Evolutionary conservation across 2,797 vertebrate genomes (phyloP).

Genomic region (Peromyscus aztecus): DNA sequence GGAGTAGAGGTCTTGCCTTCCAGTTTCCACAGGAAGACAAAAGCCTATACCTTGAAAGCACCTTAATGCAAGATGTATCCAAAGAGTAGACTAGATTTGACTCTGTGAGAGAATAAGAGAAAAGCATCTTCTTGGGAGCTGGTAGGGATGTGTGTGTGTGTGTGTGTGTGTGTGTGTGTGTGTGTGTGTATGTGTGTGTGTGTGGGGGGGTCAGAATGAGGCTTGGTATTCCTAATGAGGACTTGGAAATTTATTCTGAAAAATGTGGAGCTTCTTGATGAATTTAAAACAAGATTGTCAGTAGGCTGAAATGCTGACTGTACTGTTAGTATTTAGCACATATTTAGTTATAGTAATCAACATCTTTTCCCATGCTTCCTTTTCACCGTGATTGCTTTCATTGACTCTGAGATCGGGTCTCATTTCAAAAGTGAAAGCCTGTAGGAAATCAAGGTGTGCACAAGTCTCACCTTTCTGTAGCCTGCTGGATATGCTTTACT

Average conservation of each 20-base stretch:
- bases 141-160: no score
- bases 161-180: no score
- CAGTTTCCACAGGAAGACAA: no score
- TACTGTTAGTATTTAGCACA: not conserved
- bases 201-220: not conserved
- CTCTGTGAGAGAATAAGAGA: not conserved
- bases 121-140: no score
- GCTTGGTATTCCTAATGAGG: not conserved
- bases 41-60: not conserved
- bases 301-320: not conserved
- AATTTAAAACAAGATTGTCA: not conserved
- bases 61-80: not conserved
- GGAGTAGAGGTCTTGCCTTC: no score
- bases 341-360: not conserved
- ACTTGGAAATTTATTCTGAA: not conserved
- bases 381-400: not conserved
- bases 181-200: no score
- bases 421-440: not conserved
- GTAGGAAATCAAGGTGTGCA: not conserved
- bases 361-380: not conserved
- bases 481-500: not conserved
- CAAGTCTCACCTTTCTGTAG: not conserved
- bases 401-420: not conserved
- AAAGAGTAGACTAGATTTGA: not conserved
- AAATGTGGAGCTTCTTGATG: not conserved